Percentiles rank a stretch among this genome's conserved stretches.
Conservation (phyloP, 1,140 invertebrate species). For the Conus betulinus region DNA sequence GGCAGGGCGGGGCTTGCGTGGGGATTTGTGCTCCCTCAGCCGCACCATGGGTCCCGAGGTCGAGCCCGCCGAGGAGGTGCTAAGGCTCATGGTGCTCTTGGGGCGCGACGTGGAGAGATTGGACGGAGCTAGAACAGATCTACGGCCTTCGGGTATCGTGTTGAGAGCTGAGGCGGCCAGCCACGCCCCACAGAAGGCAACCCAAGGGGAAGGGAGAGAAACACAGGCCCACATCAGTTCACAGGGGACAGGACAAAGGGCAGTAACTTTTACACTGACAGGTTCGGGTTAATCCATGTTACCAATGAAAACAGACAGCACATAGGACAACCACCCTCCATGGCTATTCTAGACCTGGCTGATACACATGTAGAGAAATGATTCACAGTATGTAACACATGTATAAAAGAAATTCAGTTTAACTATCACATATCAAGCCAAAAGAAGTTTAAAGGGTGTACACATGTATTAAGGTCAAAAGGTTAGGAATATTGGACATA, state of each 20-base stretch:
- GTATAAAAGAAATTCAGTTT: background rate
- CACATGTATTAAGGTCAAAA: background rate
- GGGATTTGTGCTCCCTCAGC: constrained; percentile 59
- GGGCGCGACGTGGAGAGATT: constrained; percentile 55
- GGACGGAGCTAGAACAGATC: constrained; percentile 71
- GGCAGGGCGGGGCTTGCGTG: constrained; percentile 67
- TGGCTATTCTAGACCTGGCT: too few relatives aligned
- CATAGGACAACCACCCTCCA: too few relatives aligned
- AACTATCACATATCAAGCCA: background rate
- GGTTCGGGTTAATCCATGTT: background rate
- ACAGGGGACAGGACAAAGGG: background rate
- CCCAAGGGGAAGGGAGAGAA: constrained; percentile 41
- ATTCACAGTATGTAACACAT: background rate
- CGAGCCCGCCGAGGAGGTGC: constrained; percentile 28
- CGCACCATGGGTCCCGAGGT: constrained; percentile 40
- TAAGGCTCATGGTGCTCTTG: constrained; percentile 61
- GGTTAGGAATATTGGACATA: background rate
- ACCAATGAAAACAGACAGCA: background rate
- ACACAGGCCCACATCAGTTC: constrained; percentile 30
- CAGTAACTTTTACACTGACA: background rate
- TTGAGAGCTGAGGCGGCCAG: constrained; percentile 60
- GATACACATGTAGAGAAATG: too few relatives aligned
- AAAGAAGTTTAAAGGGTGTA: background rate
- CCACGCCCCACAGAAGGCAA: background rate
- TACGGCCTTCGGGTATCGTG: constrained; percentile 70